Conservation (phyloP, 2,888 invertebrate species). For the Papilio gigon region DNA sequence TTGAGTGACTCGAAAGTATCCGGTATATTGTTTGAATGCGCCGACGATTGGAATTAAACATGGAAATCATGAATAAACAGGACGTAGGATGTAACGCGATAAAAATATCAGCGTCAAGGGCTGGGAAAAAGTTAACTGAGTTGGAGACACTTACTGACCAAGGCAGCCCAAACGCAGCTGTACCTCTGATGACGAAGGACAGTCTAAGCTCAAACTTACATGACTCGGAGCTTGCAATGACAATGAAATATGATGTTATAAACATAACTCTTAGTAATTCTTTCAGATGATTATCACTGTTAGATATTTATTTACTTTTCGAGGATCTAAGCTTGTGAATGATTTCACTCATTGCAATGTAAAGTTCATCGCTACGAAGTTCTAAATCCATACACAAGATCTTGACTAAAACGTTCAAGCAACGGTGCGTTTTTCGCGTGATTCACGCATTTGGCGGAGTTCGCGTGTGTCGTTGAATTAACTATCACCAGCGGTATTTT, state of each 20-base stretch:
- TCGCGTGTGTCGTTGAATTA: conserved; percentile 5
- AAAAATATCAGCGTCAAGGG: too few relatives aligned
- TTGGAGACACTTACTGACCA: too few relatives aligned
- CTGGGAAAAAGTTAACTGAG: too few relatives aligned
- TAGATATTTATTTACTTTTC: conserved; percentile 1
- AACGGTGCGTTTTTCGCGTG: conserved; percentile 22
- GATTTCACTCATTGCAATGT: neutral
- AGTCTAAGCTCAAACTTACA: too few relatives aligned
- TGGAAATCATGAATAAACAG: conserved; percentile 28
- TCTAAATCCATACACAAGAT: conserved; percentile 15
- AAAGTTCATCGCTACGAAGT: conserved; percentile 21
- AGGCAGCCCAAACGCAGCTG: too few relatives aligned
- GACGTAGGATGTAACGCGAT: neutral
- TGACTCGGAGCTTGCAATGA: too few relatives aligned
- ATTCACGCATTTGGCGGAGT: conserved; percentile 16
- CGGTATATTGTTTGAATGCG: conserved; percentile 51
- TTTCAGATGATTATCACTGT: too few relatives aligned
- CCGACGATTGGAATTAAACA: conserved; percentile 48
- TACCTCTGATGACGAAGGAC: too few relatives aligned
- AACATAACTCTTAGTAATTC: too few relatives aligned
- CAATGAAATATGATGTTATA: too few relatives aligned
- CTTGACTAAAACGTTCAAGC: neutral
- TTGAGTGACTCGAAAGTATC: conserved; percentile 66
- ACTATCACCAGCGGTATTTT: conserved; percentile 14
- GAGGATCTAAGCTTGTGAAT: neutral